These are phyloP conservation scores for Acrobasis repandana DNA, from an alignment of 2,888 invertebrate species.

Conservation along the genomic window DNA sequence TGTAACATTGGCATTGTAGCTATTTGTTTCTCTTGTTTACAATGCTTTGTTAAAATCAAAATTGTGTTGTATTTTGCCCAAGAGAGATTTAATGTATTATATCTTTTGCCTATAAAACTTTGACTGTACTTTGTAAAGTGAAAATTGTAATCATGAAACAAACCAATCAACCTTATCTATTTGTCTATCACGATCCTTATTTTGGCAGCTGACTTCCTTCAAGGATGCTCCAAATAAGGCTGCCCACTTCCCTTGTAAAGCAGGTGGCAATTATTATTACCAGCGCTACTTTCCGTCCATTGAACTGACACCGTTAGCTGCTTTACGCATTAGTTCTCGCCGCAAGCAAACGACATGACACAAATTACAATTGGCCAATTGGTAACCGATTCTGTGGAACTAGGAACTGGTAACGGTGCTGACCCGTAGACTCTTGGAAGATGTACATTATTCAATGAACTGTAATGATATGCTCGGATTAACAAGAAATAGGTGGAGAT, in stretches of 20 bases:
- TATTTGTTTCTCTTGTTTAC: conserved; percentile 18
- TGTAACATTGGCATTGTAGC: conserved; percentile 10
- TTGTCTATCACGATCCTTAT: background rate
- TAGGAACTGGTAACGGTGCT: conserved; percentile 46
- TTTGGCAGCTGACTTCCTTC: conserved; percentile 32
- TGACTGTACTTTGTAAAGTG: too few species aligned
- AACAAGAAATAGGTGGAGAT: background rate
- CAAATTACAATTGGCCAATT: conserved; percentile 74
- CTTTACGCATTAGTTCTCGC: conserved; percentile 75
- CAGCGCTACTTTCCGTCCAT: conserved; percentile 72
- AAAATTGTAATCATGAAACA: background rate
- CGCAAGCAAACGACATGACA: conserved; percentile 67
- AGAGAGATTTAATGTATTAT: background rate
- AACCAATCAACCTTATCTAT: background rate
- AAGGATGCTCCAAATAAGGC: conserved; percentile 56
- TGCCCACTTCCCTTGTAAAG: conserved; percentile 60
- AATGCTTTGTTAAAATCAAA: conserved; percentile 5
- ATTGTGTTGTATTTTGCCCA: background rate
- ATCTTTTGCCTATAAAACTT: background rate
- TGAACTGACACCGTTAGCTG: conserved; percentile 78
- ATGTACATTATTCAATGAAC: conserved; percentile 2
- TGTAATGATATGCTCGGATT: conserved; percentile 35
- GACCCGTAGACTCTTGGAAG: conserved; percentile 27
- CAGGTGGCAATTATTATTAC: conserved; percentile 77
- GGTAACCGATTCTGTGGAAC: conserved; percentile 48